A percentile compares a stretch with the other conserved stretches of the same genome.
These are phyloP conservation scores for Mythimna loreyi DNA, from an alignment of 2,888 invertebrate species.

Conservation along the genomic window DNA sequence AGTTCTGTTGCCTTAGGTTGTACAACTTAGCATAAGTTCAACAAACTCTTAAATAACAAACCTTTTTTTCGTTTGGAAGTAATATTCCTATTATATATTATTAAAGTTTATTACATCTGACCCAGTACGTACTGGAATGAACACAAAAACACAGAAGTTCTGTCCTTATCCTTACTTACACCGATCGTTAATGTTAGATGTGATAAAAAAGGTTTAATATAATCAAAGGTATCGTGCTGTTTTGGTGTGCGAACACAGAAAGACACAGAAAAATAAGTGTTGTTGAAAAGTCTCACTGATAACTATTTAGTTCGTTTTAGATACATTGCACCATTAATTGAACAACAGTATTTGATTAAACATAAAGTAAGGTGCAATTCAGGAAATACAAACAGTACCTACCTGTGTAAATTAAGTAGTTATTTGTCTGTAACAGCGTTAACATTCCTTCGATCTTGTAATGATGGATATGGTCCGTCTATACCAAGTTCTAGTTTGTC, in stretches of 20 bases:
- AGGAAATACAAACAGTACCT: background rate
- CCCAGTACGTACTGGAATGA: background rate
- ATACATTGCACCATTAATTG: constrained; percentile 5
- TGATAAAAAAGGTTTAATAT: constrained; percentile 7
- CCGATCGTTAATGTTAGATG: background rate
- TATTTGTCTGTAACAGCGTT: no score
- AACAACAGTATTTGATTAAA: background rate
- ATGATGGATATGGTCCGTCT: no score
- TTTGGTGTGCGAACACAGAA: background rate
- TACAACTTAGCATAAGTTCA: constrained; percentile 11
- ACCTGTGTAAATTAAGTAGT: no score
- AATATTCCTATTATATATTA: constrained; percentile 3
- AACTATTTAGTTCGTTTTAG: background rate
- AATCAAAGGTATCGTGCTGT: background rate
- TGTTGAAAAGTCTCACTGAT: no score
- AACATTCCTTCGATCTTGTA: no score
- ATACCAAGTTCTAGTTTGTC: no score
- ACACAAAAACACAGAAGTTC: constrained; percentile 14
- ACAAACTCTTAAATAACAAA: constrained; percentile 20
- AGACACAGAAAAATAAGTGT: no score
- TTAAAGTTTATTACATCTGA: constrained; percentile 9
- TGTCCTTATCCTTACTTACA: constrained; percentile 7
- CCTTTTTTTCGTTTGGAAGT: background rate
- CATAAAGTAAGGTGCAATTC: background rate
- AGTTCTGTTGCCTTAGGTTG: constrained; percentile 10